Percentiles rank a stretch among this genome's conserved stretches.
These are phyloP conservation scores for Panulirus ornatus DNA, from an alignment of 1,140 invertebrate species.

Conservation along the genomic window DNA sequence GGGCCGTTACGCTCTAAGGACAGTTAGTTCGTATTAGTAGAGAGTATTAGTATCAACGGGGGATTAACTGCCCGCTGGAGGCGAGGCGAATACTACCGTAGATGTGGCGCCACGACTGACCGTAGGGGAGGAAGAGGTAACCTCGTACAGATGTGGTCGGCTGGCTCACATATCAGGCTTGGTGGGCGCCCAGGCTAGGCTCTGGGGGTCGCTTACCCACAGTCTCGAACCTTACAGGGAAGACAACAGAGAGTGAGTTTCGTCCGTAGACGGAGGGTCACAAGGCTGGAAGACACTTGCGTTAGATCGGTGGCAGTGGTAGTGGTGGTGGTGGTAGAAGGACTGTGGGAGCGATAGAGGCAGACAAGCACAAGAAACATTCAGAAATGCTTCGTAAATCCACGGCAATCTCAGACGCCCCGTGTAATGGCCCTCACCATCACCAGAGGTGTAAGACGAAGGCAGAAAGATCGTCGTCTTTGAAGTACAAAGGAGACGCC, in stretches of 20 bases:
- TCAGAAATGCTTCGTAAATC: too few species aligned
- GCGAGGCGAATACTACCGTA: background rate
- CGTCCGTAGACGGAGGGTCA: too few species aligned
- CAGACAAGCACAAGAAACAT: too few species aligned
- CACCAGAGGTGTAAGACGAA: too few species aligned
- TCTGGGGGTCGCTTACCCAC: slow-evolving; percentile 8
- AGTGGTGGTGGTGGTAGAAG: too few species aligned
- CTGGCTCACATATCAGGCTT: background rate
- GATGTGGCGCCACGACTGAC: background rate
- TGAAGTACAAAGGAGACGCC: too few species aligned
- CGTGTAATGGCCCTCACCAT: too few species aligned
- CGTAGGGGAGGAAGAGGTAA: background rate
- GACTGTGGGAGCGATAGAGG: too few species aligned
- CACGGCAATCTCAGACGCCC: too few species aligned
- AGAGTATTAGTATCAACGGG: background rate
- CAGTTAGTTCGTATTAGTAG: background rate
- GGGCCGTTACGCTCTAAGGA: background rate
- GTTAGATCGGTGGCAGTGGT: too few species aligned
- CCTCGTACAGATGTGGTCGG: background rate
- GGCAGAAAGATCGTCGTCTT: too few species aligned
- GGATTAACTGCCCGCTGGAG: background rate
- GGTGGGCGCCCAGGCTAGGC: background rate
- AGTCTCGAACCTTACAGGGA: background rate
- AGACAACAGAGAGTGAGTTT: background rate
- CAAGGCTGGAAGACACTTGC: too few species aligned